Evolutionary conservation across 30 jellyfish, hydroid and myxozoan species (phyloP), one percentile per base, ranked within the genome.

Genomic region (Turritopsis dohrnii): DNA sequence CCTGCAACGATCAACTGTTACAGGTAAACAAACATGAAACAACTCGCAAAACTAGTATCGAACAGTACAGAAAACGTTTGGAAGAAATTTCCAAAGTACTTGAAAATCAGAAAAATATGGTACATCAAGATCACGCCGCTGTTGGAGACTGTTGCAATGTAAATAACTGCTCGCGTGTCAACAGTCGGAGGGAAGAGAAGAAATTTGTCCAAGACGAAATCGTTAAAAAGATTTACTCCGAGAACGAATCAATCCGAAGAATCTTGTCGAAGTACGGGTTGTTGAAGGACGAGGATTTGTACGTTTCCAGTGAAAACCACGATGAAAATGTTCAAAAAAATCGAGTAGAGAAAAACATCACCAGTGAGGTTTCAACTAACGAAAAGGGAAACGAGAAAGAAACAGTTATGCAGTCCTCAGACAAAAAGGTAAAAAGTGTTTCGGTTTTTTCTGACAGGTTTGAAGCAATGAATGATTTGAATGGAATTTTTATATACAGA

Each of bases 1-100:
- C 60, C 60, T 41, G 9, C 60, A 0, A n/a, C 28, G 30, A 27
- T 27, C 16, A 0, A 27, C 77, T 27, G 30, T 27, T 27, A n/a
- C 54, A 74, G 71, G 24, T 74, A 18, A 29, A 22, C 13, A 29
- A 22, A 24, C 13, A 13, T 23, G 52, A 28, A n/a, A 7, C 7
- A 23, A 24, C 16, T 22, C 83, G 83, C 18, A 74, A 41, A 29
- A 23, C 83, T 9, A 74, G 83, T n/a, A 74, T 74, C 21, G 83
- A 74, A 0, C 1, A n/a, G 72, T 74, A 74, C 65, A 26, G 83
- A 24, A 74, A 74, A 29, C 53, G 83, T 7, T 74, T 74, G 83
- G 83, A 74, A 9, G 83, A 74, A 74, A 74, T 74, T 29, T 23
- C 83, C 0, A 74, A 74, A 74, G 83, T 74, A 8, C 24, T 74